A percentile compares a stretch with the other conserved stretches of the same genome.
Conservation (phyloP, 2,888 invertebrate genomes). For the Aquatica leii region DNA sequence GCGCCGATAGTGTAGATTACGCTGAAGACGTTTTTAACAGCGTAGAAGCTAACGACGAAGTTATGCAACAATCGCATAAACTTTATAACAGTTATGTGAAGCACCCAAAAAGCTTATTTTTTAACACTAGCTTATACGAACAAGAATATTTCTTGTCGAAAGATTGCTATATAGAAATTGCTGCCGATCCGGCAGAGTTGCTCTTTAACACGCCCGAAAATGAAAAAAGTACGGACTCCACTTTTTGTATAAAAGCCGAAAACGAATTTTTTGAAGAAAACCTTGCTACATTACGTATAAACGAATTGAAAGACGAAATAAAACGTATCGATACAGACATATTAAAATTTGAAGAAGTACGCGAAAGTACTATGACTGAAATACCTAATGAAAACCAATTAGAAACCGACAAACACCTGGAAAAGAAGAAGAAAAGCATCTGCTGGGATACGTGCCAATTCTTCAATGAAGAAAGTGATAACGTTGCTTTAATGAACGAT, state of each 20-base stretch:
- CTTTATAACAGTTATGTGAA: slow-evolving; percentile 50
- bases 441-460: too few relatives aligned
- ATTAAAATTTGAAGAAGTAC: too few relatives aligned
- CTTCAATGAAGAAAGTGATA: too few relatives aligned
- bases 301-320: background rate
- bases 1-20: slow-evolving; percentile 33
- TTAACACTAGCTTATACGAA: slow-evolving; percentile 50
- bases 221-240: too few relatives aligned
- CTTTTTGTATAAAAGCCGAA: background rate
- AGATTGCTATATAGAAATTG: slow-evolving; percentile 52
- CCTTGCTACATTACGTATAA: slow-evolving; percentile 6
- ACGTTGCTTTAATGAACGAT: too few relatives aligned
- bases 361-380: too few relatives aligned
- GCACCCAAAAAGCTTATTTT: slow-evolving; percentile 52
- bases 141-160: slow-evolving; percentile 45
- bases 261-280: slow-evolving; percentile 11
- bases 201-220: too few relatives aligned
- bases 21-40: slow-evolving; percentile 44
- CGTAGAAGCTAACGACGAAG: slow-evolving; percentile 40
- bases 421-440: too few relatives aligned
- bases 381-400: too few relatives aligned
- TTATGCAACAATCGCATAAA: slow-evolving; percentile 36
- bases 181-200: too few relatives aligned
- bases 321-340: too few relatives aligned
- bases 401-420: too few relatives aligned